Conservation (phyloP, 2,888 invertebrate species). For the Congeria kusceri region DNA sequence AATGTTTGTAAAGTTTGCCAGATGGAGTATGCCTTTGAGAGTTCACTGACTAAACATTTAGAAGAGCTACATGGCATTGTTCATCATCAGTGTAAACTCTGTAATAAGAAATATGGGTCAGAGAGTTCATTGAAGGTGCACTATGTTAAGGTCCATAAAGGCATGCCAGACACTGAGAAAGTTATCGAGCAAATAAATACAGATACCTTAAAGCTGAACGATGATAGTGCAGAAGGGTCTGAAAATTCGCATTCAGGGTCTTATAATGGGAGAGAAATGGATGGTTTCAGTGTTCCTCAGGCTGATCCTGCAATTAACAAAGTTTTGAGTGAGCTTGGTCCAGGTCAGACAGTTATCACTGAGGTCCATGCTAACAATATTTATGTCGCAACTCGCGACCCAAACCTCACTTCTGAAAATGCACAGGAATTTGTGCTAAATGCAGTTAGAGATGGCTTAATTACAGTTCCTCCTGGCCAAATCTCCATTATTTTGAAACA, state of each 20-base stretch:
- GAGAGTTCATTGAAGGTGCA: slow-evolving; percentile 52
- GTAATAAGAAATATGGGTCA: slow-evolving; percentile 50
- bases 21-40: slow-evolving; percentile 47
- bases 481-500: background rate
- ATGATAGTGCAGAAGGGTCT: too few relatives aligned
- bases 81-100: slow-evolving; percentile 48
- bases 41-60: slow-evolving; percentile 56
- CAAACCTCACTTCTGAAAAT: background rate
- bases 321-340: background rate
- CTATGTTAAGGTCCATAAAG: slow-evolving; percentile 47
- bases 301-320: background rate
- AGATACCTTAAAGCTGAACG: too few relatives aligned
- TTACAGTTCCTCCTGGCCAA: background rate
- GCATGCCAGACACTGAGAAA: background rate
- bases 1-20: slow-evolving; percentile 52
- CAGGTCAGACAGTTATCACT: background rate
- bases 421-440: background rate
- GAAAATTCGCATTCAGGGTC: too few relatives aligned
- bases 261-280: too few relatives aligned
- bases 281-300: too few relatives aligned
- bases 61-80: slow-evolving; percentile 53
- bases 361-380: background rate
- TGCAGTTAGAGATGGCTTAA: background rate
- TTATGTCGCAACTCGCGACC: background rate
- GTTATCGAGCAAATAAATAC: too few relatives aligned